Evolutionary conservation across 1,140 invertebrate genomes (phyloP).

Genomic region (Drosophila setifemur): DNA sequence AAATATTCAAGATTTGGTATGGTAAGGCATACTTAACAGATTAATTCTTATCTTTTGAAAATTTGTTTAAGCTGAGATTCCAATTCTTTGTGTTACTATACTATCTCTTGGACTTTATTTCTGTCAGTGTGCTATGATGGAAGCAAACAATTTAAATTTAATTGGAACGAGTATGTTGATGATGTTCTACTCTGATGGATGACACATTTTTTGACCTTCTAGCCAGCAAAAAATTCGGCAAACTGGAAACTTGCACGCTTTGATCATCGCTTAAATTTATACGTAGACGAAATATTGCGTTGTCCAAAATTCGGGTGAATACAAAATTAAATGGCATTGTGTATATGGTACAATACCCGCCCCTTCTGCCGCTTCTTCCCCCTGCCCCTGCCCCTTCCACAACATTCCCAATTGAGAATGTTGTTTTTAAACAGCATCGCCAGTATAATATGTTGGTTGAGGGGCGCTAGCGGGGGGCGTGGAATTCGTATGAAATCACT

Average conservation of each 20-base stretch:
- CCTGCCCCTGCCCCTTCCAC: not conserved
- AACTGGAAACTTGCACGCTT: conserved; percentile 37
- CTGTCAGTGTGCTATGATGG: not conserved
- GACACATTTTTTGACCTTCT: conserved; percentile 60
- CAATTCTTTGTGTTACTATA: too few relatives aligned
- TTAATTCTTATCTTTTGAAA: too few relatives aligned
- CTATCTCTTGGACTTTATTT: not conserved
- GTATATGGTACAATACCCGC: conserved; percentile 7
- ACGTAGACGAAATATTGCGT: conserved; percentile 49
- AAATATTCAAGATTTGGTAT: too few relatives aligned
- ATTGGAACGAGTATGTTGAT: conserved; percentile 52
- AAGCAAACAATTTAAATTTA: conserved; percentile 31
- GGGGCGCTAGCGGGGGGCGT: not conserved
- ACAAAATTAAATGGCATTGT: conserved; percentile 54
- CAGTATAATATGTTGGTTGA: not conserved
- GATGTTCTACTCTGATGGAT: conserved; percentile 5
- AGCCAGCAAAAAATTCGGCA: conserved; percentile 32
- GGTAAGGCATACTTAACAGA: too few relatives aligned
- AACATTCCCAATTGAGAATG: conserved; percentile 42
- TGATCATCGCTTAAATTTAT: conserved; percentile 55
- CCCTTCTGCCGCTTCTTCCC: not conserved
- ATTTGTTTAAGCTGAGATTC: too few relatives aligned
- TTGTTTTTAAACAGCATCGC: conserved; percentile 56
- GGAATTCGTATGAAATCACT: conserved; percentile 55
- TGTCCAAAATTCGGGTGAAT: conserved; percentile 57